Percentiles rank a stretch among this genome's conserved stretches.
Evolutionary conservation across 2,888 invertebrate species (phyloP).

Genomic region (Serrognathus titanus): DNA sequence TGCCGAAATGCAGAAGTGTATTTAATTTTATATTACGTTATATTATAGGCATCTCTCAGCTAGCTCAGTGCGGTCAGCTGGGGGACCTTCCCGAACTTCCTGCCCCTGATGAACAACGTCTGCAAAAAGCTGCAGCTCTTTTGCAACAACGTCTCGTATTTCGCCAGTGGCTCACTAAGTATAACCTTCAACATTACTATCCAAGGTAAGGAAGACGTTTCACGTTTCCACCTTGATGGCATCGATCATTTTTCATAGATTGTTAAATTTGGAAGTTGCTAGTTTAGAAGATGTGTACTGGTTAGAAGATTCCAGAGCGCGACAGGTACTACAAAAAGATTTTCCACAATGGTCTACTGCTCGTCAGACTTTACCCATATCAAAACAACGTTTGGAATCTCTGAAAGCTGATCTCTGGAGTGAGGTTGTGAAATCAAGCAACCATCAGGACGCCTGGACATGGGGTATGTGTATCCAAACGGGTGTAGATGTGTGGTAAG

Average conservation of each 20-base stretch:
- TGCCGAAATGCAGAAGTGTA: too few relatives aligned
- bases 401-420: conserved; percentile 83
- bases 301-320: conserved; percentile 78
- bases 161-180: conserved; percentile 78
- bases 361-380: conserved; percentile 76
- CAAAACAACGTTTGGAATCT: conserved; percentile 72
- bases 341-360: conserved; percentile 76
- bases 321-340: conserved; percentile 71
- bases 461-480: conserved; percentile 59
- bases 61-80: conserved; percentile 76
- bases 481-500: background rate
- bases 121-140: conserved; percentile 76
- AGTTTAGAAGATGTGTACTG: conserved; percentile 89
- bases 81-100: conserved; percentile 80
- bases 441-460: conserved; percentile 87
- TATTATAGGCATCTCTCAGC: conserved; percentile 71
- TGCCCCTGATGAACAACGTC: conserved; percentile 76
- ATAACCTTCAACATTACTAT: conserved; percentile 70
- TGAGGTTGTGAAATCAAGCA: conserved; percentile 78
- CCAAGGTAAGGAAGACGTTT: conserved; percentile 53
- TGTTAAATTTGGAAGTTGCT: conserved; percentile 76
- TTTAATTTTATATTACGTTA: too few relatives aligned
- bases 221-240: too few relatives aligned
- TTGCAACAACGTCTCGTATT: conserved; percentile 81
- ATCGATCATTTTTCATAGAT: conserved; percentile 43